phyloP scores from a whole-genome alignment of 2,888 invertebrate genomes.

The Sicus ferrugineus region DNA sequence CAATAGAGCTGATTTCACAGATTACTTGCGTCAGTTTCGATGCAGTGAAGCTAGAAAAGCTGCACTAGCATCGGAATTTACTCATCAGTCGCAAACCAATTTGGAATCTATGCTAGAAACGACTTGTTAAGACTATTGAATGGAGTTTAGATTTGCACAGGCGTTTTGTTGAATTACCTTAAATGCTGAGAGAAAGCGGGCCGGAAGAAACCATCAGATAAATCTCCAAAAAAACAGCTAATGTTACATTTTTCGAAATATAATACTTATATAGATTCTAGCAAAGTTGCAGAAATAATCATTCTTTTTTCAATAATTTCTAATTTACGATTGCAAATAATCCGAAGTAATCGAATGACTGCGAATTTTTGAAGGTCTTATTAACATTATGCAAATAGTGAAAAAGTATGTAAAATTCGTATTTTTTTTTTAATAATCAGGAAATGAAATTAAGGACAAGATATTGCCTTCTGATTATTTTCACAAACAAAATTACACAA shows the following conservation, averaged over 20 bases:
- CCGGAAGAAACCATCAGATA: neutral
- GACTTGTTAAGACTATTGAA: constrained; percentile 53
- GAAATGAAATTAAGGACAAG: no score
- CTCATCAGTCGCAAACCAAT: constrained; percentile 46
- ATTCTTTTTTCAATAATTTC: no score
- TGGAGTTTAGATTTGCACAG: neutral
- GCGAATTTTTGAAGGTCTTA: no score
- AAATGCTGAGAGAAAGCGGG: neutral
- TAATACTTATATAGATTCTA: no score
- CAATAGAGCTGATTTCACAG: constrained; percentile 47
- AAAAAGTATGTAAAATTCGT: no score
- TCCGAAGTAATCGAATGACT: no score
- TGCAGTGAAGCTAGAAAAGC: constrained; percentile 49
- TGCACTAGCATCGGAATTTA: constrained; percentile 29
- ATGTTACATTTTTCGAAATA: neutral
- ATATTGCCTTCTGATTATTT: no score
- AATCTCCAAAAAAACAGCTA: neutral
- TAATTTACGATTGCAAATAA: no score
- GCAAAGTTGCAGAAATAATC: constrained; percentile 3
- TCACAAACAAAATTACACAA: no score
- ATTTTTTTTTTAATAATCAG: no score
- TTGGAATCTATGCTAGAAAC: constrained; percentile 61
- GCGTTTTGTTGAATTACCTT: neutral
- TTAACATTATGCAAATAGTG: no score
- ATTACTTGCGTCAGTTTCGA: constrained; percentile 51